These are phyloP conservation scores for Sitta carolinensis DNA, from an alignment of 2,797 vertebrate genomes.

Conservation along the genomic window DNA sequence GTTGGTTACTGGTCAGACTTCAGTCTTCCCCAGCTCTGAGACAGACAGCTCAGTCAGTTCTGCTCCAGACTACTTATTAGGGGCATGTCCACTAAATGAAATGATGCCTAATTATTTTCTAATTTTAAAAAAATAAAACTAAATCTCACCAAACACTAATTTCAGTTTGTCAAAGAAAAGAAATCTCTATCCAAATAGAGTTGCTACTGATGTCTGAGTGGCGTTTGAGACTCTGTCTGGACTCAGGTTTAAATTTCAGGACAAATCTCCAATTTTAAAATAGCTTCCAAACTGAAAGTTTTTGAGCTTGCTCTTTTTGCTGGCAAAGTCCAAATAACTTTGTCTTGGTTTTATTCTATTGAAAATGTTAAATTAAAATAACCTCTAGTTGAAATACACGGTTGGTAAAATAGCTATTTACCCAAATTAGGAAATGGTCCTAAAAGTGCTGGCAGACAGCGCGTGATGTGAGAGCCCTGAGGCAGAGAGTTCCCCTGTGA, in stretches of 20 bases:
- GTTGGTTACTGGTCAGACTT: not conserved
- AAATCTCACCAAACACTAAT: not conserved
- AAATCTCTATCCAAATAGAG: not conserved
- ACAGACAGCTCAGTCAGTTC: not conserved
- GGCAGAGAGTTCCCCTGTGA: not conserved
- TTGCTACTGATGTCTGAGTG: not conserved
- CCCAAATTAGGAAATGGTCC: not conserved
- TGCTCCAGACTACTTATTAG: not conserved
- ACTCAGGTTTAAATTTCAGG: not conserved
- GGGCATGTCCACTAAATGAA: not conserved
- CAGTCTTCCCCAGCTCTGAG: not conserved
- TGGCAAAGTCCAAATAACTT: not conserved
- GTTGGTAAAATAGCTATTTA: not conserved
- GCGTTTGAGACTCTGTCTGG: not conserved
- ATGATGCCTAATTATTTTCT: not conserved
- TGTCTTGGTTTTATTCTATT: not conserved
- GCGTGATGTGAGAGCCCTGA: not conserved
- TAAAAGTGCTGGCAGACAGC: not conserved
- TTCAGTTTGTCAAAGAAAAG: not conserved
- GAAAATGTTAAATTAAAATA: not conserved
- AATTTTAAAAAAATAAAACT: not conserved
- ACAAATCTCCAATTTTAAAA: not conserved
- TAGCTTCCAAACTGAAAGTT: not conserved
- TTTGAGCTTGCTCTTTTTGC: not conserved
- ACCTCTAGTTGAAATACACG: rapidly evolving